A percentile compares a stretch with the other conserved stretches of the same genome.
Evolutionary conservation across 2,113 vertebrate genomes (phyloP).

Genomic region (Syngnathus typhle): DNA sequence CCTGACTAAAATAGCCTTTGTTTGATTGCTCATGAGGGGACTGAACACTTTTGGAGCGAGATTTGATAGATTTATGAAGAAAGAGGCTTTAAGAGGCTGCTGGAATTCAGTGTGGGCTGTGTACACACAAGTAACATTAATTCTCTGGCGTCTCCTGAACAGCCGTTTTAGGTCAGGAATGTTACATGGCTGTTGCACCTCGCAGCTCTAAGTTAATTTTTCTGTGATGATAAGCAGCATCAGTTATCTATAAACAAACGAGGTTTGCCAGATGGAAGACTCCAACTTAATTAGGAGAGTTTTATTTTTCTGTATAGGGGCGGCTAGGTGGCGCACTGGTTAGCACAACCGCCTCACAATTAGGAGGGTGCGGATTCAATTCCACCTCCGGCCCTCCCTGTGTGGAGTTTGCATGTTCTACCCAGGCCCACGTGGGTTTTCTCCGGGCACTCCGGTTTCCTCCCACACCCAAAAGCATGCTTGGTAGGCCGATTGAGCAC

Average conservation of each 20-base stretch:
- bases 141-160: constrained; percentile 26
- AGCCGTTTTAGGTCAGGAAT: constrained; percentile 12
- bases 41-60: not conserved
- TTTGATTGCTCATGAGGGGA: not conserved
- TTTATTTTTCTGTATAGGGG: too few species aligned
- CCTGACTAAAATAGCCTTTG: constrained; percentile 1
- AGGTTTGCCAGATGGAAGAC: constrained; percentile 11
- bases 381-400: too few species aligned
- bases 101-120: constrained; percentile 5
- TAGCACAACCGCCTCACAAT: too few species aligned
- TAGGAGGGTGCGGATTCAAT: too few species aligned
- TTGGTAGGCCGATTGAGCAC: too few species aligned
- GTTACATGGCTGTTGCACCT: constrained; percentile 5
- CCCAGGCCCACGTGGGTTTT: too few species aligned
- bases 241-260: not conserved
- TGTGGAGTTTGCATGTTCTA: too few species aligned
- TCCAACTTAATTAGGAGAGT: too few species aligned
- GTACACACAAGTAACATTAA: constrained; percentile 13
- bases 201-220: not conserved
- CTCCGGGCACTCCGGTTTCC: too few species aligned
- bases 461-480: too few species aligned
- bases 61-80: not conserved
- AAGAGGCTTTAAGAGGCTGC: constrained; percentile 12
- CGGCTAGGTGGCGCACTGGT: constrained; percentile 30
- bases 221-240: not conserved